phyloP scores from a whole-genome alignment of 2,113 vertebrate genomes.

The Entosphenus tridentatus region DNA sequence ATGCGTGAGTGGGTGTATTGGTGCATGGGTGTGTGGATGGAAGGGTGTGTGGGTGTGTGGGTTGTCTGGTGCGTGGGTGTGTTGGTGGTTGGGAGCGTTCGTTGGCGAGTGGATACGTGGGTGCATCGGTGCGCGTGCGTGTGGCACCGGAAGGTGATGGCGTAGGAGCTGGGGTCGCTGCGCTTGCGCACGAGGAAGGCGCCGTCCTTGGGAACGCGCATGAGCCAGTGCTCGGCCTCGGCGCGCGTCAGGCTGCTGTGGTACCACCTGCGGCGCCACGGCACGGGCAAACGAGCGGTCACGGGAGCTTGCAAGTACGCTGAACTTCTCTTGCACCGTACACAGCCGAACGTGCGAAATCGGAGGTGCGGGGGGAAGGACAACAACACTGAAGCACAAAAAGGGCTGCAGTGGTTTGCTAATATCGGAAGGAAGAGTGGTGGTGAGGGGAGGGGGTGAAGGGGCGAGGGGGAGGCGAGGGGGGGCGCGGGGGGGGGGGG shows the following conservation, averaged over 20 bases:
- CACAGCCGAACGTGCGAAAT: too few species aligned
- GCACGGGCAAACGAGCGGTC: neutral
- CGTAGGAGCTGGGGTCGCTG: neutral
- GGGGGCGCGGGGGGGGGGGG: accelerated
- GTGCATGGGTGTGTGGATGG: neutral
- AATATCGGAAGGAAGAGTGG: too few species aligned
- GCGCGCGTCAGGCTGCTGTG: constrained; percentile 2
- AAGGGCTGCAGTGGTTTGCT: neutral
- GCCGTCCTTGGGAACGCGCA: constrained; percentile 2
- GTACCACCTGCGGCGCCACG: neutral
- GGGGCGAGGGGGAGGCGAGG: neutral
- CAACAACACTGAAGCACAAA: too few species aligned
- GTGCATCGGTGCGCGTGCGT: neutral
- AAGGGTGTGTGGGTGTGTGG: neutral
- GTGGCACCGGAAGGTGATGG: neutral
- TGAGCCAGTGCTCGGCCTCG: constrained; percentile 5
- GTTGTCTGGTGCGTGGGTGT: neutral
- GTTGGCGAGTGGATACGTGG: neutral
- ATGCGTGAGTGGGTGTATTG: neutral
- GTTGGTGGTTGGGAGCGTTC: neutral
- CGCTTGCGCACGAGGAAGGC: constrained; percentile 2
- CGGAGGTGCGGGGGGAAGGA: too few species aligned
- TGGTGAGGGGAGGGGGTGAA: neutral
- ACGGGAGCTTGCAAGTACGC: too few species aligned
- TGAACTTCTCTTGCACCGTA: too few species aligned